Evolutionary conservation across 2,888 invertebrate species (phyloP).

Genomic region (Argynnis bischoffii): DNA sequence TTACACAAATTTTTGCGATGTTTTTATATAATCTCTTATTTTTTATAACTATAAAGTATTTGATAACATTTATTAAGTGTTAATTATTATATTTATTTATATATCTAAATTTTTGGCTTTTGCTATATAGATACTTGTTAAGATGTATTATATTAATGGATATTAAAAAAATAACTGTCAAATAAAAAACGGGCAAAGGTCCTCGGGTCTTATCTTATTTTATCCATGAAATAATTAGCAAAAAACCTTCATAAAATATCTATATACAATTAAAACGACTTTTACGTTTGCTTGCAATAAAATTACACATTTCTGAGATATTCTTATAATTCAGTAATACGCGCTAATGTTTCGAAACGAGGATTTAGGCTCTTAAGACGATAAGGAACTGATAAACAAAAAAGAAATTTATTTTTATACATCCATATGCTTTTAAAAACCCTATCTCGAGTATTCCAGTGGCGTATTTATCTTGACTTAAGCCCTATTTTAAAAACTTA

Average conservation of each 20-base stretch:
- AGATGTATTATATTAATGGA: neutral
- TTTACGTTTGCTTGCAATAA: conserved; percentile 24
- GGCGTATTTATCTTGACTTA: conserved; percentile 10
- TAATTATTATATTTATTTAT: conserved; percentile 6
- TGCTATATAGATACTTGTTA: neutral
- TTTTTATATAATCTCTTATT: conserved; percentile 1
- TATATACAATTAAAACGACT: conserved; percentile 21
- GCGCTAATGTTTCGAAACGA: conserved; percentile 21
- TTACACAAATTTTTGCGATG: conserved; percentile 1
- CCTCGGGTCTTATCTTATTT: conserved; percentile 4
- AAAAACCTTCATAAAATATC: conserved; percentile 16
- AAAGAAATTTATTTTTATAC: conserved; percentile 19
- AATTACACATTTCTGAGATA: conserved; percentile 24
- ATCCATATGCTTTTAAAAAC: conserved; percentile 26
- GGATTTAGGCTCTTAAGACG: conserved; percentile 28
- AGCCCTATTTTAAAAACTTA: conserved; percentile 15
- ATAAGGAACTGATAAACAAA: conserved; percentile 29
- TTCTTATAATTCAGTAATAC: conserved; percentile 19
- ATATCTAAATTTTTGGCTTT: neutral
- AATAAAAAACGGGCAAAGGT: conserved; percentile 5
- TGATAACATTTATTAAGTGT: conserved; percentile 6
- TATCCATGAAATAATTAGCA: conserved; percentile 13
- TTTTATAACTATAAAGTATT: neutral
- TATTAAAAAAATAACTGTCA: conserved; percentile 2
- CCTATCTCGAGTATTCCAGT: conserved; percentile 20